These are phyloP conservation scores for Oryzias curvinotus DNA, from an alignment of 2,113 vertebrate genomes.

Conservation along the genomic window DNA sequence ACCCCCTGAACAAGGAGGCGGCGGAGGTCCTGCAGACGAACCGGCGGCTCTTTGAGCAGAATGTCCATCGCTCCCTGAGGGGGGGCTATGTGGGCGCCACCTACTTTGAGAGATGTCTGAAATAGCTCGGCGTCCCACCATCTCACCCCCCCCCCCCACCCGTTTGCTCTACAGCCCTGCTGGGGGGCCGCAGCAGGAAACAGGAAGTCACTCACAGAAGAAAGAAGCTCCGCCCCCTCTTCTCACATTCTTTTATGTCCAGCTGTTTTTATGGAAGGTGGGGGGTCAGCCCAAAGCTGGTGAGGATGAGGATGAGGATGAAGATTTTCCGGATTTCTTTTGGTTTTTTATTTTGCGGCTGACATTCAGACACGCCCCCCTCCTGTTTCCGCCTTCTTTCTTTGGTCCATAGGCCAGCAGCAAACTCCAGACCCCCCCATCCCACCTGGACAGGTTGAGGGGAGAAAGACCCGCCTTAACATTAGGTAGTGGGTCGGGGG, in stretches of 20 bases:
- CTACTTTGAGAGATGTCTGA: slow-evolving; percentile 94
- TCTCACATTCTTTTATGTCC: background rate
- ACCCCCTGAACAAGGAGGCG: slow-evolving; percentile 91
- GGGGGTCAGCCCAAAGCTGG: slow-evolving; percentile 30
- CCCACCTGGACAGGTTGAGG: too few species aligned
- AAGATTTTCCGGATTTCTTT: slow-evolving; percentile 9
- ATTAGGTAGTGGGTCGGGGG: too few species aligned
- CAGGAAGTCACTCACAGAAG: slow-evolving; percentile 50
- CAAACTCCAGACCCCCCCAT: slow-evolving; percentile 46
- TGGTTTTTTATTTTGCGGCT: slow-evolving; percentile 21
- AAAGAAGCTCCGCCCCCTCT: slow-evolving; percentile 3
- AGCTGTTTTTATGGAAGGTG: background rate
- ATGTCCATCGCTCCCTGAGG: slow-evolving; percentile 88
- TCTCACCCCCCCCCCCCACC: background rate
- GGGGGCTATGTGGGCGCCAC: slow-evolving; percentile 92
- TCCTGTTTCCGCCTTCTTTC: background rate
- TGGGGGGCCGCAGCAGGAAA: slow-evolving; percentile 25
- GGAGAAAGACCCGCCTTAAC: too few species aligned
- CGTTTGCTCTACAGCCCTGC: slow-evolving; percentile 12
- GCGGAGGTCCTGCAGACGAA: slow-evolving; percentile 92
- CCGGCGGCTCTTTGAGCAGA: slow-evolving; percentile 92
- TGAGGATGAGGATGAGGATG: slow-evolving; percentile 14
- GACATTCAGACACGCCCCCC: slow-evolving; percentile 42
- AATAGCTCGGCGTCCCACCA: slow-evolving; percentile 72
- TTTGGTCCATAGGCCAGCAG: slow-evolving; percentile 2